Base-by-base conservation (phyloP, 2,888 invertebrate genomes). In the Octodonta nipae region DNA sequence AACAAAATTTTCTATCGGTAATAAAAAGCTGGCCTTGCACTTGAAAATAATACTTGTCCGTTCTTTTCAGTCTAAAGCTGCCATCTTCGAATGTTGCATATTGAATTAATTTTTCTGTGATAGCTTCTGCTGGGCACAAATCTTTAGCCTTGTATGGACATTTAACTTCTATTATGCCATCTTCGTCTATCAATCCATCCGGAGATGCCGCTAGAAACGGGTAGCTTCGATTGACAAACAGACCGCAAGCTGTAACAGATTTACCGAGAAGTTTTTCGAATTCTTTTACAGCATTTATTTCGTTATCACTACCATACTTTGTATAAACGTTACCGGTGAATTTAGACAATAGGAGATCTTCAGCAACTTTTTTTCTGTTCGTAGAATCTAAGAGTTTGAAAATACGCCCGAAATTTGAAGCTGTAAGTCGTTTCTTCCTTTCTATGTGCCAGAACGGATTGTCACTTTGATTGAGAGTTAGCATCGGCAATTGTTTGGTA, bases 361-460 rank as follows among this genome's bases (percentile, higher is more conserved):
- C 38, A 4, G 43, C 49, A 7, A 42, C 16, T 11, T 39, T 45
- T 12, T 28, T 31, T 12, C 48, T 37, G 34, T 41, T 34, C 2
- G 51, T 51, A 8, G 33, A 38, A 15, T 43, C 41, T 8, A 35
- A 25, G 16, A 51, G 34, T 34, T 48, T 49, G 26, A 16, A 44
- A 16, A 51, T 45, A n/a, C 43, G 33, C 8, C 51, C 54, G 28
- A 53, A 54, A 43, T 48, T 49, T 1, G 53, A 54, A 4, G 54
- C 52, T 8, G 54, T 55, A 3, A 55, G 30, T 12, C 54, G 40
- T 26, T 49, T 49, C 14, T 28, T 43, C 22, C 55, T 34, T 35
- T 54, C 54, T 16, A 38, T 36, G 15, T 35, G 41, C 52, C 53
- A 55, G 8, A 48, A 13, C 1, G 42, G 42, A 28, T 37, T 32